Percentiles rank a stretch among this genome's conserved stretches.
phyloP scores from a whole-genome alignment of 2,797 vertebrate genomes.

The Hoplostethus atlanticus region DNA sequence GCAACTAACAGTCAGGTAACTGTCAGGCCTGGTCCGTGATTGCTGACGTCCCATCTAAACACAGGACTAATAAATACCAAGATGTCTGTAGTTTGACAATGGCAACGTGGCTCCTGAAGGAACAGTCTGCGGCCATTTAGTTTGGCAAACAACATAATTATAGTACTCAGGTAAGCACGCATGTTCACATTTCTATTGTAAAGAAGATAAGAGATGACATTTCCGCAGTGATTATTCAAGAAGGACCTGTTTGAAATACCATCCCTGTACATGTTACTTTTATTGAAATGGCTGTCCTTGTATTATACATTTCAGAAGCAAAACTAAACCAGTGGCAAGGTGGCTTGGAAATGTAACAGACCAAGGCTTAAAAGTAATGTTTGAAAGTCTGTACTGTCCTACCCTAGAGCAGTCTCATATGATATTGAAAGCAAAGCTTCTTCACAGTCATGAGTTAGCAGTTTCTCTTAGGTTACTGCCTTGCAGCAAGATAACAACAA shows the following conservation, averaged over 20 bases:
- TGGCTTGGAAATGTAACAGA: conserved; percentile 15
- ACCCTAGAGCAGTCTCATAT: conserved; percentile 78
- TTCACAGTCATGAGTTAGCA: conserved; percentile 77
- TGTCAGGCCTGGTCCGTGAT: background rate
- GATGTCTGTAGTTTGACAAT: background rate
- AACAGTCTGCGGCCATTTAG: background rate
- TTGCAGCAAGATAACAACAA: conserved; percentile 63
- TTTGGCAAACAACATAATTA: background rate
- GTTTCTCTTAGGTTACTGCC: conserved; percentile 58
- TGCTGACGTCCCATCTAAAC: background rate
- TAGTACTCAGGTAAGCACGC: background rate
- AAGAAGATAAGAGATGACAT: background rate
- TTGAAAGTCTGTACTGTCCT: conserved; percentile 42
- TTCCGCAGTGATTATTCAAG: background rate
- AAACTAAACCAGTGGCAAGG: conserved; percentile 7
- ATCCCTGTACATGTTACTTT: background rate
- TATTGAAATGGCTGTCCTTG: background rate
- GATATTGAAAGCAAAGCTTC: conserved; percentile 65
- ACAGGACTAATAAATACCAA: background rate
- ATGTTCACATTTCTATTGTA: background rate
- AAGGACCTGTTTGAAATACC: background rate
- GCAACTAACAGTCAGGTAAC: too few relatives aligned
- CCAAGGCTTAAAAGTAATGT: conserved; percentile 47
- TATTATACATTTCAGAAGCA: background rate
- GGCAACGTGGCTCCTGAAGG: background rate